Evolutionary conservation across 2,888 invertebrate species (phyloP).

Genomic region (Athrips mouffetella): DNA sequence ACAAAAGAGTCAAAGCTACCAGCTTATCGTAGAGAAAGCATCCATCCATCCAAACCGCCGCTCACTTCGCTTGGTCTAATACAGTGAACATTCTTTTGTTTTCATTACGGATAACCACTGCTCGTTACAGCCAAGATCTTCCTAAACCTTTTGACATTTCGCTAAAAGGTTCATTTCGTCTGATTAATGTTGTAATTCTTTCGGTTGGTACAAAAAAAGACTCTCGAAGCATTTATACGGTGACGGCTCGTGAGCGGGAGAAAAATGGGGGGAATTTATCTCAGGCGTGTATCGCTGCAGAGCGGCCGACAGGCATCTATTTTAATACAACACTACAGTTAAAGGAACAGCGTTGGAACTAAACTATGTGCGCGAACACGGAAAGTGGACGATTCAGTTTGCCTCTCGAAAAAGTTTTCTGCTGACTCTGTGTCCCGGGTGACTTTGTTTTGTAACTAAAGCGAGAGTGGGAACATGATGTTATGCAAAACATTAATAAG

Average conservation of each 20-base stretch:
- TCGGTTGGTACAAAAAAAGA: conserved; percentile 60
- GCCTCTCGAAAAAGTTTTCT: conserved; percentile 26
- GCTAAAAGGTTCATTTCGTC: conserved; percentile 71
- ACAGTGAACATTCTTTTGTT: conserved; percentile 63
- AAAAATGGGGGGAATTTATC: conserved; percentile 67
- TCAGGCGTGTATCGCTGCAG: conserved; percentile 48
- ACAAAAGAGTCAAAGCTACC: conserved; percentile 52
- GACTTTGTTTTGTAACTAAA: conserved; percentile 36
- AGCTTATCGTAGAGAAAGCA: conserved; percentile 68
- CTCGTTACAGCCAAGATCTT: conserved; percentile 56
- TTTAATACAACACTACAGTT: conserved; percentile 40
- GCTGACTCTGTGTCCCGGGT: conserved; percentile 20
- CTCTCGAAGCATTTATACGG: conserved; percentile 58
- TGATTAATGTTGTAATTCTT: conserved; percentile 72
- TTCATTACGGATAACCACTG: conserved; percentile 53
- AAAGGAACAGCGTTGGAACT: conserved; percentile 21
- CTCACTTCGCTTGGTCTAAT: not conserved
- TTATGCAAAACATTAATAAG: conserved; percentile 38
- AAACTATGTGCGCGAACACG: conserved; percentile 24
- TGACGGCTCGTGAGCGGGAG: conserved; percentile 55
- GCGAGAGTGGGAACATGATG: conserved; percentile 29
- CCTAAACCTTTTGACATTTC: conserved; percentile 70
- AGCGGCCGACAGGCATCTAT: conserved; percentile 45
- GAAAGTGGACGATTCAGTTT: conserved; percentile 33
- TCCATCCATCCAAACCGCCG: conserved; percentile 22